phyloP scores from a whole-genome alignment of 2,888 invertebrate species.

The Conops quadrifasciatus region DNA sequence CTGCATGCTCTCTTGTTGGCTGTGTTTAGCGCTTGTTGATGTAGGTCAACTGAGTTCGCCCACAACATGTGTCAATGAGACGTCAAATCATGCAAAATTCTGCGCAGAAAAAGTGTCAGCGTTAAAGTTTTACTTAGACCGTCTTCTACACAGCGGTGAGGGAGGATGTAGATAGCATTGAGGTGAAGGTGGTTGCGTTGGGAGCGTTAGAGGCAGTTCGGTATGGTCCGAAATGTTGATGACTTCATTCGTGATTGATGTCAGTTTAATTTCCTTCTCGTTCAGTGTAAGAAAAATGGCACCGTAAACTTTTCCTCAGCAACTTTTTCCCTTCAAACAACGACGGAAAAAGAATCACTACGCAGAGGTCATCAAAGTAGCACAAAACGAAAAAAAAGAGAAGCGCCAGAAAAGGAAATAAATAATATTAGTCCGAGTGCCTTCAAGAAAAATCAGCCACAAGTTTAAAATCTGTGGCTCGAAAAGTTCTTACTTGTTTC shows the following conservation, averaged over 20 bases:
- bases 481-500: background rate
- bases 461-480: background rate
- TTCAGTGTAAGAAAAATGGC: slow-evolving; percentile 20
- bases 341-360: background rate
- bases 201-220: too few relatives aligned
- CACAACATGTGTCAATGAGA: slow-evolving; percentile 31
- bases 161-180: background rate
- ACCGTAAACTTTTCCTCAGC: background rate
- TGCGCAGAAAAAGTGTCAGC: background rate
- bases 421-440: background rate
- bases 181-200: too few relatives aligned
- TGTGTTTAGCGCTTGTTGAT: slow-evolving; percentile 48
- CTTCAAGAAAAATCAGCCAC: background rate
- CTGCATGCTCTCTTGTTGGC: slow-evolving; percentile 50
- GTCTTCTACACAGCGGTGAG: too few relatives aligned
- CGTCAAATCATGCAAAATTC: slow-evolving; percentile 51
- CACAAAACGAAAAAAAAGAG: background rate
- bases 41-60: slow-evolving; percentile 53
- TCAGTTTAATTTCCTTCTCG: slow-evolving; percentile 26
- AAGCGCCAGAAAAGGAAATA: too few relatives aligned
- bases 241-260: slow-evolving; percentile 28
- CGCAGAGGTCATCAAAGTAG: background rate
- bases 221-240: background rate
- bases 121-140: background rate
- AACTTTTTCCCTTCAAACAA: slow-evolving; percentile 9